Evolutionary conservation across 2,113 vertebrate species (phyloP), one percentile per base, ranked within the genome.

Genomic region (Casuarius casuarius): DNA sequence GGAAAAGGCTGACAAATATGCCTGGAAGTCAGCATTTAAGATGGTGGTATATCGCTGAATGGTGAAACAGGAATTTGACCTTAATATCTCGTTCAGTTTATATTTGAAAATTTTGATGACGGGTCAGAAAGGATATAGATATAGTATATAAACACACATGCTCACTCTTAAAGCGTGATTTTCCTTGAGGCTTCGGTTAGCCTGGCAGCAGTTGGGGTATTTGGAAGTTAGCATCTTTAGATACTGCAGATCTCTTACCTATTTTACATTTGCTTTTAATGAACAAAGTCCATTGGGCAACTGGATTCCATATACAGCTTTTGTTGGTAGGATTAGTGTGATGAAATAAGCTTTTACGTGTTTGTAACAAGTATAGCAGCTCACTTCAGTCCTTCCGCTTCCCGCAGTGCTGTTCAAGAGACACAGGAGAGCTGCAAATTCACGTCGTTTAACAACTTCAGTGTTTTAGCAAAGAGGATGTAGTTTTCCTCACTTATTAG

Each of bases 81-180:
- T 42, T 67, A 17, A 59, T 38, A 6, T 56, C 7, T 52, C 70
- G 16, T 0, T 75, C 17, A 14, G 29, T 54, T 90, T 46, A 7
- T 72, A 46, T 13, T 85, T 35, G 12, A 28, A 12, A 0, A 54
- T 23, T 80, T 58, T 44, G 5, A 40, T 66, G 19, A 5, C 3
- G 33, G 59, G 11, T 86, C 21, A 33, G 11, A 3, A 7, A 25
- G 46, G 22, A 67, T 7, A 11, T 3, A 31, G 8, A 31, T 10
- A 13, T 4, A 42, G 10, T 42, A 25, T 7, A 4, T 8, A 16
- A 3, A 46, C 5, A 7, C 5, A 5, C 0, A 6, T 7, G 5
- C 16, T 78, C 17, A 35, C 35, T 38, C 35, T 38, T n/a, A 52
- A 18, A 35, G 22, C 13, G 21, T 87, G 5, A 8, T 68, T 73